Evolutionary conservation across 2,113 vertebrate genomes (phyloP).

Genomic region (Loxodonta africana): DNA sequence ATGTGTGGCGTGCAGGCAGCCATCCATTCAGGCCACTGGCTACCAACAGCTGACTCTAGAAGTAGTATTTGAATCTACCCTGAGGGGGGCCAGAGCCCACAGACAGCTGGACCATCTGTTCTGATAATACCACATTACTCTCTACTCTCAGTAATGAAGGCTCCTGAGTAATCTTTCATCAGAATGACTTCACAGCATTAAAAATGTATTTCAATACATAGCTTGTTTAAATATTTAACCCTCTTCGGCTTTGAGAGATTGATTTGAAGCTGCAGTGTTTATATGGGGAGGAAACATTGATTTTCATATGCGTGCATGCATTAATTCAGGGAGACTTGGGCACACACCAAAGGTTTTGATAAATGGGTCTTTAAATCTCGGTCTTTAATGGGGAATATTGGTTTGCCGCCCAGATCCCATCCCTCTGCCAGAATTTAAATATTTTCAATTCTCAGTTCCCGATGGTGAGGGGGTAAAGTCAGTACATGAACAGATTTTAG

Average conservation of each 20-base stretch:
- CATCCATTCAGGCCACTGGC: conserved; percentile 85
- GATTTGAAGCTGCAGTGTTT: conserved; percentile 89
- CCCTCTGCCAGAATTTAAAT: conserved; percentile 80
- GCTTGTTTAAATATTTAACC: conserved; percentile 93
- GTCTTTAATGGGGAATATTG: conserved; percentile 76
- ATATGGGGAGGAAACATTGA: conserved; percentile 88
- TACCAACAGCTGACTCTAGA: conserved; percentile 88
- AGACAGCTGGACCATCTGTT: conserved; percentile 92
- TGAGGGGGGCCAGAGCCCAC: conserved; percentile 84
- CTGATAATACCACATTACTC: conserved; percentile 91
- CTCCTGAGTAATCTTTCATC: conserved; percentile 91
- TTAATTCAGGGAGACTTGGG: conserved; percentile 86
- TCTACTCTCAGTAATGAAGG: conserved; percentile 91
- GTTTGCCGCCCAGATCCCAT: conserved; percentile 80
- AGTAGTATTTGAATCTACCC: conserved; percentile 89
- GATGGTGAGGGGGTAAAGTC: conserved; percentile 8
- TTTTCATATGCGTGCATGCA: conserved; percentile 88
- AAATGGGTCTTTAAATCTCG: conserved; percentile 83
- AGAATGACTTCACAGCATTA: conserved; percentile 91
- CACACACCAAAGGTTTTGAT: conserved; percentile 81
- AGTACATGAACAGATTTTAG: conserved; percentile 72
- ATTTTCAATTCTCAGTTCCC: conserved; percentile 81
- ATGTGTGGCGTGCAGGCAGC: conserved; percentile 68
- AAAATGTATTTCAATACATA: conserved; percentile 93
- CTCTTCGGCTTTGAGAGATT: conserved; percentile 90